Evolutionary conservation across 2,113 vertebrate genomes (phyloP).

Genomic region (Heterotilapia buettikoferi): DNA sequence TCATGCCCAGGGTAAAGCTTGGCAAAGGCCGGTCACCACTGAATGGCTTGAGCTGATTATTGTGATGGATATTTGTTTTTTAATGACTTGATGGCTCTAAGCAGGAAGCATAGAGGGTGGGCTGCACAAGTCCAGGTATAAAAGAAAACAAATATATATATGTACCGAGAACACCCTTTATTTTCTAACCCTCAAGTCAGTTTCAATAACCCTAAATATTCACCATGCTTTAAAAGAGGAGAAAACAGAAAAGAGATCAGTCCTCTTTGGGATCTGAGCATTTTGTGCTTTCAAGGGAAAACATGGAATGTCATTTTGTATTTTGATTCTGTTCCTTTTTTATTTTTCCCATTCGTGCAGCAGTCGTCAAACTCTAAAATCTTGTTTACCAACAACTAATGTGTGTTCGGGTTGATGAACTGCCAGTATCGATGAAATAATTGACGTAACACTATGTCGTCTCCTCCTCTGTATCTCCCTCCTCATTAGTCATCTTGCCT

Average conservation of each 20-base stretch:
- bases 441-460: slow-evolving; percentile 42
- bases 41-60: neutral
- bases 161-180: neutral
- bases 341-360: neutral
- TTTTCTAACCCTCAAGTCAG: neutral
- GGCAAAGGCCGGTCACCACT: neutral
- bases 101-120: neutral
- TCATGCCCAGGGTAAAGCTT: neutral
- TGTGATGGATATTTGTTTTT: neutral
- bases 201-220: neutral
- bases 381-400: slow-evolving; percentile 47
- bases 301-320: neutral
- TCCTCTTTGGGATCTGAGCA: neutral
- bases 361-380: slow-evolving; percentile 7
- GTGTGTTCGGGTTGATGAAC: slow-evolving; percentile 67
- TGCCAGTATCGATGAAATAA: slow-evolving; percentile 63
- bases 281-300: neutral
- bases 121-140: neutral
- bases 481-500: slow-evolving; percentile 58
- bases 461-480: slow-evolving; percentile 53
- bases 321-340: neutral
- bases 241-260: neutral
- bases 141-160: neutral
- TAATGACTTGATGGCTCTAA: neutral
- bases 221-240: neutral